Conservation (phyloP, 2,113 vertebrate species). For the Platysteira castanea region DNA sequence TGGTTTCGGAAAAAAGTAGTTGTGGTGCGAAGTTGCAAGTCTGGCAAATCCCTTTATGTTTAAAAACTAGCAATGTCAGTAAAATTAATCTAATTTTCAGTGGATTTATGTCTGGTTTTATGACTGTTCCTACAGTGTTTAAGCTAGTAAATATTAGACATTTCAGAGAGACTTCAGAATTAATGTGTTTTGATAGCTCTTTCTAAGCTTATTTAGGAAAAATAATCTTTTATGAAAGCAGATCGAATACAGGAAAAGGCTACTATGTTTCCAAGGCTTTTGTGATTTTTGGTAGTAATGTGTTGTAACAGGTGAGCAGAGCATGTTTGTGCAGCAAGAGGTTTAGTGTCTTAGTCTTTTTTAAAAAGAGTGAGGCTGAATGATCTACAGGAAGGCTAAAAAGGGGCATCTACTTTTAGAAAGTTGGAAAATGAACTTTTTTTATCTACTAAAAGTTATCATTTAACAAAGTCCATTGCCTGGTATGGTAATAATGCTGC, state of each 20-base stretch:
- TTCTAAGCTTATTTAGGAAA: not conserved
- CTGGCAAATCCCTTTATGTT: not conserved
- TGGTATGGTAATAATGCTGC: not conserved
- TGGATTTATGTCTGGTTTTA: not conserved
- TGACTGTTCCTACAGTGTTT: not conserved
- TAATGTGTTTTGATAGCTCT: not conserved
- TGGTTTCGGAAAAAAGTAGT: not conserved
- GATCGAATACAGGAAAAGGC: not conserved
- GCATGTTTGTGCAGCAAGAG: not conserved
- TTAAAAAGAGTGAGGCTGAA: not conserved
- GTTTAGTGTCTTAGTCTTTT: not conserved
- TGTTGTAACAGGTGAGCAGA: not conserved
- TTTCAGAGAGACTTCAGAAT: not conserved
- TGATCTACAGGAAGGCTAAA: not conserved
- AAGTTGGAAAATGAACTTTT: not conserved
- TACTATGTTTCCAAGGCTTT: not conserved
- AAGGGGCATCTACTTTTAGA: not conserved
- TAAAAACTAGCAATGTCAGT: not conserved
- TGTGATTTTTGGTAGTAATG: not conserved
- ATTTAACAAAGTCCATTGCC: not conserved
- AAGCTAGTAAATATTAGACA: not conserved
- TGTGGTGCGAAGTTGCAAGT: not conserved
- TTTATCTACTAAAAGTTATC: not conserved
- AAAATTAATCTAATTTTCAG: not conserved
- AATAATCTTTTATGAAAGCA: not conserved